A percentile compares a stretch with the other conserved stretches of the same genome.
These are phyloP conservation scores for Iguana delicatissima DNA, from an alignment of 2,797 vertebrate genomes.

Conservation along the genomic window DNA sequence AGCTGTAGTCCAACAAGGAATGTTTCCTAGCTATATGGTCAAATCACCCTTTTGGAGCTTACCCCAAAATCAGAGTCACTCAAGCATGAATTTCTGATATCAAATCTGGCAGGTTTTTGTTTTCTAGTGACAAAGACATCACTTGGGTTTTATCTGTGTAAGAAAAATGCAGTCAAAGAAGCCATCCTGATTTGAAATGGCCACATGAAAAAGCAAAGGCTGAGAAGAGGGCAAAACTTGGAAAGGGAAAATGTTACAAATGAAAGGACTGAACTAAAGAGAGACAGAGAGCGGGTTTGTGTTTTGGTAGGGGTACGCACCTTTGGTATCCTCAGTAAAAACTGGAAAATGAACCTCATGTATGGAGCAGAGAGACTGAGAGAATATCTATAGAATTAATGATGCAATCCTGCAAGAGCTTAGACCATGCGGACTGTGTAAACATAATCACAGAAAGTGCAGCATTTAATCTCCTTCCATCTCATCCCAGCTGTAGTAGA, in stretches of 20 bases:
- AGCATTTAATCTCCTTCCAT: conserved; percentile 53
- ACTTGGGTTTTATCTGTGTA: not conserved
- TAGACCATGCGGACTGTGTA: conserved; percentile 18
- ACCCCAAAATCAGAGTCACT: not conserved
- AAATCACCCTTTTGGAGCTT: not conserved
- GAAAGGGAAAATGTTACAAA: conserved; percentile 5
- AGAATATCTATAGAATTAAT: conserved; percentile 3
- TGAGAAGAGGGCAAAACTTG: conserved; percentile 1
- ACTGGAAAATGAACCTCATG: not conserved
- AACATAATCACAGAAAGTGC: conserved; percentile 37
- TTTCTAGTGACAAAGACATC: not conserved
- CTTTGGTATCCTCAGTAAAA: conserved; percentile 9
- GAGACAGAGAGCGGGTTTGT: not conserved
- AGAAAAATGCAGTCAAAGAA: conserved; percentile 31
- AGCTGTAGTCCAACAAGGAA: not conserved
- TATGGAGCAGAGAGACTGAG: not conserved
- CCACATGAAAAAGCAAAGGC: conserved; percentile 1
- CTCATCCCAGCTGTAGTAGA: conserved; percentile 34
- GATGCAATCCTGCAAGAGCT: conserved; percentile 11
- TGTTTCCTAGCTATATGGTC: not conserved
- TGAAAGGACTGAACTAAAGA: not conserved
- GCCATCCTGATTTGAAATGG: conserved; percentile 24
- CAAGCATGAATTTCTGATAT: not conserved
- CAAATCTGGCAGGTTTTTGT: not conserved
- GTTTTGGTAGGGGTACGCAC: not conserved